phyloP scores from a whole-genome alignment of 2,113 vertebrate species.

The Amphiprion ocellaris region DNA sequence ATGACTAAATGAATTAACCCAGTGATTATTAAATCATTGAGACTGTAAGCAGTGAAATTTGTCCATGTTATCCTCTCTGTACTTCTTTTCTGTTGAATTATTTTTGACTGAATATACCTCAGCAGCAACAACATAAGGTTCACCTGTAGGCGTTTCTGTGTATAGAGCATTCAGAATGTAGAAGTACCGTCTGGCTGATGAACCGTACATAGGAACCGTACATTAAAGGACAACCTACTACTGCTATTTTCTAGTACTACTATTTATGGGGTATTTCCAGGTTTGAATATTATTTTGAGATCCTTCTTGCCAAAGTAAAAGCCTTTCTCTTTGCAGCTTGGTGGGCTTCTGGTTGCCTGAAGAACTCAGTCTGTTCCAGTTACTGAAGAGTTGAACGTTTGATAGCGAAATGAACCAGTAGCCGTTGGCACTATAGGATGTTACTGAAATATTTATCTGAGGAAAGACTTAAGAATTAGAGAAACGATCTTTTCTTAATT shows the following conservation, averaged over 20 bases:
- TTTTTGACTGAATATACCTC: conserved; percentile 97
- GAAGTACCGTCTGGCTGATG: conserved; percentile 83
- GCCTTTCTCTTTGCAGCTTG: conserved; percentile 86
- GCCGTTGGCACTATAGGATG: conserved; percentile 73
- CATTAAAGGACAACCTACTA: conserved; percentile 83
- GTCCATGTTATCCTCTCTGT: conserved; percentile 72
- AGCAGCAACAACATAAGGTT: conserved; percentile 92
- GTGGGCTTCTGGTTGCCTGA: conserved; percentile 79
- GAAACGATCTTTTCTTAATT: conserved; percentile 82
- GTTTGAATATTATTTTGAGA: conserved; percentile 83
- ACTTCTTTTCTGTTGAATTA: conserved; percentile 87
- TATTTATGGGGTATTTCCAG: conserved; percentile 85
- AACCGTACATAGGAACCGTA: conserved; percentile 69
- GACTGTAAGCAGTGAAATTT: conserved; percentile 51
- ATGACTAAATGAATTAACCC: conserved; percentile 23
- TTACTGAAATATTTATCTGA: conserved; percentile 87
- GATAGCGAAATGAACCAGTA: conserved; percentile 68
- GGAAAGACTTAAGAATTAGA: conserved; percentile 83
- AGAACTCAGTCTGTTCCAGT: conserved; percentile 67
- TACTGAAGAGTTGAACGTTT: conserved; percentile 42
- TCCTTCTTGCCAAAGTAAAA: conserved; percentile 96
- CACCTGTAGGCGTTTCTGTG: conserved; percentile 87
- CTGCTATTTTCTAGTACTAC: conserved; percentile 88
- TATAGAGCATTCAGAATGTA: conserved; percentile 92
- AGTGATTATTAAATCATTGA: conserved; percentile 34